Conservation (phyloP, 2,113 vertebrate species). For the Muscicapa adusta region DNA sequence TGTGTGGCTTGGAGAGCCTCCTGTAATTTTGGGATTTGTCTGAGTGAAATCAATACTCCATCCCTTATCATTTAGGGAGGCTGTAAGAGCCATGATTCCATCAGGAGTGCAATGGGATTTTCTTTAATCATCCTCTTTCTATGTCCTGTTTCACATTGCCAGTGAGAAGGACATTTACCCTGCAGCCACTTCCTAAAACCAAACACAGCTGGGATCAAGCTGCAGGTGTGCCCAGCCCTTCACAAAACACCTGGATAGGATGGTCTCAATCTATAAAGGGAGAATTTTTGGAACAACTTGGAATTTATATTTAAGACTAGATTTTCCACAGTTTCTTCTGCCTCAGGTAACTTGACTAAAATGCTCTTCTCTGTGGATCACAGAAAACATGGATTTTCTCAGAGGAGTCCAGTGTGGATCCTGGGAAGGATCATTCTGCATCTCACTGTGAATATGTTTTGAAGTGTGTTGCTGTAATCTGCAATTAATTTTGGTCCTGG, state of each 20-base stretch:
- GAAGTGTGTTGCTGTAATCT: neutral
- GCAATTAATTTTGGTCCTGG: neutral
- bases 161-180: neutral
- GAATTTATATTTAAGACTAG: neutral
- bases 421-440: neutral
- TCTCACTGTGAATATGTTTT: neutral
- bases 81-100: neutral
- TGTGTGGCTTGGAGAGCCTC: neutral
- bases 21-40: neutral
- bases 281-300: neutral
- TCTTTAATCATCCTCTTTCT: neutral
- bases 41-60: neutral
- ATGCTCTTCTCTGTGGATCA: fast-evolving
- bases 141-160: neutral
- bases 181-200: neutral
- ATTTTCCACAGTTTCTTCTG: neutral
- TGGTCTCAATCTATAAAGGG: fast-evolving
- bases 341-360: neutral
- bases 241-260: neutral
- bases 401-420: neutral
- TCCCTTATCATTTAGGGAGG: neutral
- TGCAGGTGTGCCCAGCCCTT: neutral
- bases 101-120: neutral
- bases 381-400: neutral
- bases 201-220: neutral